These are phyloP conservation scores for Lochmaea capreae DNA, from an alignment of 2,888 invertebrate genomes.

Conservation along the genomic window DNA sequence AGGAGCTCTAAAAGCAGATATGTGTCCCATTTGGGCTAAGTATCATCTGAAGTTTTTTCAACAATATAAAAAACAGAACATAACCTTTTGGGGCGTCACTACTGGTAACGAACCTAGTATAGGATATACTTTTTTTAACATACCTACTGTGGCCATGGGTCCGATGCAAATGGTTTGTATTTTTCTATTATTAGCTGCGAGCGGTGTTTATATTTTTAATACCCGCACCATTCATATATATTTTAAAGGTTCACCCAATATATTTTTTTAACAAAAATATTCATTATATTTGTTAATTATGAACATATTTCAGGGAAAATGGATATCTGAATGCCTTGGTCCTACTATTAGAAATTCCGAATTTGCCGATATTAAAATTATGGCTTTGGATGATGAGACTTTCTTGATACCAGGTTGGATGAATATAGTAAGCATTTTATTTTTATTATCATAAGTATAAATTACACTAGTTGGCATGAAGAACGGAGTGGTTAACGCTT, in stretches of 20 bases:
- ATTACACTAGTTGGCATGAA: too few species aligned
- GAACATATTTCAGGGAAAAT: not conserved
- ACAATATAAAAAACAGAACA: conserved; percentile 74
- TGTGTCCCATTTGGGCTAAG: conserved; percentile 76
- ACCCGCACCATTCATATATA: too few species aligned
- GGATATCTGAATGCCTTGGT: not conserved
- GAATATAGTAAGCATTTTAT: not conserved
- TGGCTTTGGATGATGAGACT: not conserved
- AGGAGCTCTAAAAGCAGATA: conserved; percentile 19
- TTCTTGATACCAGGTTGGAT: not conserved
- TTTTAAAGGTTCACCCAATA: not conserved
- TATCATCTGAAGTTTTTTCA: conserved; percentile 85
- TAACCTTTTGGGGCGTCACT: conserved; percentile 79
- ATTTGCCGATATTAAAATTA: conserved; percentile 5
- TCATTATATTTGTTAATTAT: not conserved
- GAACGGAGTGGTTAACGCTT: too few species aligned
- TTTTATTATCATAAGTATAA: not conserved
- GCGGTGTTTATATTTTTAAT: too few species aligned
- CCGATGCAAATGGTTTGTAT: conserved; percentile 1
- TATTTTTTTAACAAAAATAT: not conserved
- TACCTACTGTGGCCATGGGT: conserved; percentile 31
- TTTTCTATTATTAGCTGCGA: not conserved
- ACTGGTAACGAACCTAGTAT: conserved; percentile 63
- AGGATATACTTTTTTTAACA: conserved; percentile 30
- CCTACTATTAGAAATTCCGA: conserved; percentile 7